These are phyloP conservation scores for Cataglyphis hispanica DNA, from an alignment of 1,140 invertebrate species.

Conservation along the genomic window DNA sequence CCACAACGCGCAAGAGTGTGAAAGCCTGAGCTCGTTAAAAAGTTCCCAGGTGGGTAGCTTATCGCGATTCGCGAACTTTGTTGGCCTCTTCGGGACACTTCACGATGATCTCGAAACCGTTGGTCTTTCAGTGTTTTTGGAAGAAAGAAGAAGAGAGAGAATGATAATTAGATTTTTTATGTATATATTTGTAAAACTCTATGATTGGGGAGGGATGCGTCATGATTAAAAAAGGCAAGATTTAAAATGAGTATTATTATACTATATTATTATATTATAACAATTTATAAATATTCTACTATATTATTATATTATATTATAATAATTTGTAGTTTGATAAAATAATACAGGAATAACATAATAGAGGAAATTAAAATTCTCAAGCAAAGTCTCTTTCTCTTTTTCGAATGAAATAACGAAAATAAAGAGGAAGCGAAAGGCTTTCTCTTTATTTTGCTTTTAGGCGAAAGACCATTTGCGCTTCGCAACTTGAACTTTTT, in stretches of 20 bases:
- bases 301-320: too few species aligned
- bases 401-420: neutral
- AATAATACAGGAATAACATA: too few species aligned
- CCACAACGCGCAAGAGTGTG: neutral
- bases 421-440: too few species aligned
- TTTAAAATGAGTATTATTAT: neutral
- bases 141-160: too few species aligned
- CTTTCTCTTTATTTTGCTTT: conserved; percentile 1
- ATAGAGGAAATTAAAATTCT: neutral
- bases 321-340: neutral
- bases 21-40: conserved; percentile 13
- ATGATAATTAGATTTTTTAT: neutral
- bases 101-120: neutral
- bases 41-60: neutral
- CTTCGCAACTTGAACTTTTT: neutral
- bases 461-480: neutral
- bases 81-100: neutral
- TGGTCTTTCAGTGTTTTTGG: neutral
- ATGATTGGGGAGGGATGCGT: neutral
- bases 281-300: too few species aligned
- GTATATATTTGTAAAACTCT: neutral
- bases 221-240: neutral
- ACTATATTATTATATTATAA: too few species aligned
- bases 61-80: conserved; percentile 16
- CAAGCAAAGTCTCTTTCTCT: neutral